These are phyloP conservation scores for Ahaetulla prasina DNA, from an alignment of 2,113 vertebrate species.

Conservation along the genomic window DNA sequence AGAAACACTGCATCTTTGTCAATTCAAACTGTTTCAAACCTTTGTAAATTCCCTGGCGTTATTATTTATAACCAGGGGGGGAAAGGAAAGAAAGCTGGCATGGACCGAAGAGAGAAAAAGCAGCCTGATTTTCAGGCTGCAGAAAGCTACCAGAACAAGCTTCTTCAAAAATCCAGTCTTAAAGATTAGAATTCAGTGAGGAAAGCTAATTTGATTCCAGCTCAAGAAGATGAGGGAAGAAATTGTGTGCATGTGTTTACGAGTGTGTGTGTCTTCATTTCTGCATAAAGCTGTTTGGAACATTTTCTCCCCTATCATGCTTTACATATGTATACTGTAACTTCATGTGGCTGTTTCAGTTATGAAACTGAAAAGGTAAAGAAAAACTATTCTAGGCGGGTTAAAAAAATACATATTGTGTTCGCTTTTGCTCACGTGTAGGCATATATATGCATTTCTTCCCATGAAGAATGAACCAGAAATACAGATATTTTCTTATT, in stretches of 20 bases:
- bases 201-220: neutral
- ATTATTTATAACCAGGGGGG: neutral
- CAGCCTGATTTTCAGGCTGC: neutral
- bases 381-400: neutral
- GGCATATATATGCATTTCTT: neutral
- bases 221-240: neutral
- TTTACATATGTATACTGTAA: neutral
- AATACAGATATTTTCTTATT: neutral
- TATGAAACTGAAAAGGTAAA: neutral
- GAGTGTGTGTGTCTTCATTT: neutral
- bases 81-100: neutral
- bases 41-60: neutral
- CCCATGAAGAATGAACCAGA: neutral
- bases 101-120: neutral
- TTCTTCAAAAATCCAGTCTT: no score
- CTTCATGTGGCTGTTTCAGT: neutral
- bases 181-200: neutral
- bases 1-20: neutral
- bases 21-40: neutral
- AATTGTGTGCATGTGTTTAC: neutral
- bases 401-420: neutral
- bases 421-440: neutral
- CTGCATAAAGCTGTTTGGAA: neutral
- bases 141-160: neutral
- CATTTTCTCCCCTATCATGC: neutral